phyloP scores from a whole-genome alignment of 2,113 vertebrate genomes.

The Cynopterus brachyotis region DNA sequence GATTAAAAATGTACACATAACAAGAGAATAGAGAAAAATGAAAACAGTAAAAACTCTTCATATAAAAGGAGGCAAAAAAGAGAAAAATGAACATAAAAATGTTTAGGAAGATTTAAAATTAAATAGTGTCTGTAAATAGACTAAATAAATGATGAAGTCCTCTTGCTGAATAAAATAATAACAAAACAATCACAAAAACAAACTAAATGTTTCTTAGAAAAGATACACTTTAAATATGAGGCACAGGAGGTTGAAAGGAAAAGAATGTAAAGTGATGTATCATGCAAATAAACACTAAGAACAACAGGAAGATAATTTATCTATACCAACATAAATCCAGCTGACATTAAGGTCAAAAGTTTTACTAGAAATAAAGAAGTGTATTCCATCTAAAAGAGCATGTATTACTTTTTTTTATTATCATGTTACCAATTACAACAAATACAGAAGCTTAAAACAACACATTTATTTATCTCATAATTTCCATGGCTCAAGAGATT shows the following conservation, averaged over 20 bases:
- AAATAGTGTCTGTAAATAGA: neutral
- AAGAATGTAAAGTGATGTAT: neutral
- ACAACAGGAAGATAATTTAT: neutral
- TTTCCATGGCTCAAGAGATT: neutral
- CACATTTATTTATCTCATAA: neutral
- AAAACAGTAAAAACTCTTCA: neutral
- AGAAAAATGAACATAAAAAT: neutral
- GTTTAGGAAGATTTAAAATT: neutral
- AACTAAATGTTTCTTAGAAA: neutral
- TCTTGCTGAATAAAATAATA: neutral
- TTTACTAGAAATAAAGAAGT: neutral
- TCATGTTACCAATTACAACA: neutral
- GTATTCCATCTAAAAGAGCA: neutral
- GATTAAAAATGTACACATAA: neutral
- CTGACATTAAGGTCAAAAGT: neutral
- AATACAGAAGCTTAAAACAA: neutral
- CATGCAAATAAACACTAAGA: neutral
- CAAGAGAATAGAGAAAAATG: neutral
- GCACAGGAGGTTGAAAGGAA: neutral
- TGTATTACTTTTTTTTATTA: neutral
- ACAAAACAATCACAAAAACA: neutral
- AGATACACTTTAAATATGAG: neutral
- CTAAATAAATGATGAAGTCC: neutral
- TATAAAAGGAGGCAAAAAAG: neutral
- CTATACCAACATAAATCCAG: neutral